Evolutionary conservation across 2,797 vertebrate genomes (phyloP).

Genomic region (Gastrophryne carolinensis): DNA sequence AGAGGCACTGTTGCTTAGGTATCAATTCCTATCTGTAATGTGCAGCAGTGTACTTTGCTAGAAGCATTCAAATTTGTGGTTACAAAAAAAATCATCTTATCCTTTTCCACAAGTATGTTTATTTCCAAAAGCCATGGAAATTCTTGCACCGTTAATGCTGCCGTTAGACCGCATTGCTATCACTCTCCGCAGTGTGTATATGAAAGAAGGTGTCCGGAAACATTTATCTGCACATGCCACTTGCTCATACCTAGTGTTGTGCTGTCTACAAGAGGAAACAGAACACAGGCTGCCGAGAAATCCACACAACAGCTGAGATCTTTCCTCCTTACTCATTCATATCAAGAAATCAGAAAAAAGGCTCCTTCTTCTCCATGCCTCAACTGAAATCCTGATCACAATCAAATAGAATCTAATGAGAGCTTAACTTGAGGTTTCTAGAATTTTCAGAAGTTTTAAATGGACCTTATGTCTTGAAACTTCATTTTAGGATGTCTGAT

Average conservation of each 20-base stretch:
- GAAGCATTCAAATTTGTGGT: neutral
- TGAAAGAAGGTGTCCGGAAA: conserved; percentile 21
- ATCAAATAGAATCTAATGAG: too few species aligned
- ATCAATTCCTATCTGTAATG: neutral
- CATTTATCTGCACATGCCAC: conserved; percentile 4
- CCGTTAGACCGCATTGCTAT: conserved; percentile 45
- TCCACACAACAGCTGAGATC: neutral
- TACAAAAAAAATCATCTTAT: conserved; percentile 5
- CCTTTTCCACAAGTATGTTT: neutral
- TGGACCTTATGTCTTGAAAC: too few species aligned
- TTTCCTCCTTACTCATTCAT: neutral
- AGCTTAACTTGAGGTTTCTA: too few species aligned
- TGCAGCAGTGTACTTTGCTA: neutral
- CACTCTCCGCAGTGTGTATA: neutral
- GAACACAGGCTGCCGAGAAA: neutral
- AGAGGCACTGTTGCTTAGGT: conserved; percentile 2
- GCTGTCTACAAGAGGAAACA: neutral
- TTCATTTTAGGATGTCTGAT: too few species aligned
- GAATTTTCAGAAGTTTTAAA: too few species aligned
- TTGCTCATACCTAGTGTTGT: neutral
- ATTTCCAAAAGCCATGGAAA: neutral
- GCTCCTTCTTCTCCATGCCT: too few species aligned
- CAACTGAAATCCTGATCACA: too few species aligned
- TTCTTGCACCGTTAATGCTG: neutral
- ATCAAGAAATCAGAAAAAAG: too few species aligned